These are phyloP conservation scores for Caenorhabditis wallacei DNA, from an alignment of 2,888 invertebrate genomes.

Conservation along the genomic window DNA sequence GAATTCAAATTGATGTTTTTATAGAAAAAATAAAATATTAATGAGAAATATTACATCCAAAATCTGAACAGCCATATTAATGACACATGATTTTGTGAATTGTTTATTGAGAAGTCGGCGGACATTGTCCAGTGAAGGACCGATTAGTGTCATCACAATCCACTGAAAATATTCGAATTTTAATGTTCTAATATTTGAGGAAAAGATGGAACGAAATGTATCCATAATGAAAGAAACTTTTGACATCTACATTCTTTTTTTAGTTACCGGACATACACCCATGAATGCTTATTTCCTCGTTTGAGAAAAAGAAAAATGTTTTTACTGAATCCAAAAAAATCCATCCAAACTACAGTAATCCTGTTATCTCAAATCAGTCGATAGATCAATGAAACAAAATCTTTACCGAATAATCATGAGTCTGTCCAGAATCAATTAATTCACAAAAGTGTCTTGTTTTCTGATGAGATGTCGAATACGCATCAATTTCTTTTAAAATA, in stretches of 20 bases:
- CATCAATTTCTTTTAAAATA: constrained; percentile 52
- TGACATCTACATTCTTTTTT: too few relatives aligned
- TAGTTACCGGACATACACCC: too few relatives aligned
- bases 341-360: constrained; percentile 40
- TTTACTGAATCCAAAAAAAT: too few relatives aligned
- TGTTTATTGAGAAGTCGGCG: constrained; percentile 50
- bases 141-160: constrained; percentile 64
- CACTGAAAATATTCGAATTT: constrained; percentile 51
- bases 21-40: too few relatives aligned
- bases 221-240: too few relatives aligned
- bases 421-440: constrained; percentile 49
- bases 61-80: constrained; percentile 58
- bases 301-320: too few relatives aligned
- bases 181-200: too few relatives aligned
- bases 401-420: constrained; percentile 30
- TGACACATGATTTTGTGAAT: constrained; percentile 43
- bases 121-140: constrained; percentile 59
- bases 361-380: too few relatives aligned
- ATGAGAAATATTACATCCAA: constrained; percentile 29
- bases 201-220: too few relatives aligned
- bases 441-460: constrained; percentile 51
- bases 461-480: constrained; percentile 26
- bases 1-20: neutral
- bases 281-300: too few relatives aligned
- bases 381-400: neutral